Conservation (phyloP, 2,888 invertebrate species). For the Agriopis marginaria region DNA sequence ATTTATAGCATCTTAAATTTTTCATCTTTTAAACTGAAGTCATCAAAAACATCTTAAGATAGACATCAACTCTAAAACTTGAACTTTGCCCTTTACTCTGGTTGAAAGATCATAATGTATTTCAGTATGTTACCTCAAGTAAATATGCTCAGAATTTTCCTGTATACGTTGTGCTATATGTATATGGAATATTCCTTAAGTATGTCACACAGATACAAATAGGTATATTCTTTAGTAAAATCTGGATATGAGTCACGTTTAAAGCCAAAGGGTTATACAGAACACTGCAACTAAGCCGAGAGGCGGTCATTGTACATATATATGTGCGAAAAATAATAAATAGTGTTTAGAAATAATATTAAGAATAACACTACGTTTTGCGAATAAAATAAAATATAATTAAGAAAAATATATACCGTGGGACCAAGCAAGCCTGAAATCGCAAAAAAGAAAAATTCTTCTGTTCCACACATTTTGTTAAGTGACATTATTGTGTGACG, state of each 20-base stretch:
- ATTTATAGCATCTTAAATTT: not conserved
- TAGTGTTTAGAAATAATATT: no score
- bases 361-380: no score
- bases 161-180: conserved; percentile 5
- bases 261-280: not conserved
- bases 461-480: no score
- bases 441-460: no score
- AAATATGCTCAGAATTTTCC: conserved; percentile 18
- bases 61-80: conserved; percentile 13
- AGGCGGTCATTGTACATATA: no score
- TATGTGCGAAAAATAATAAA: no score
- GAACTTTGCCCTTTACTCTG: conserved; percentile 13
- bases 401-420: no score
- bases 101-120: conserved; percentile 9
- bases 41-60: conserved; percentile 15
- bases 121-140: conserved; percentile 5
- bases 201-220: not conserved
- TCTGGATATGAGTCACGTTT: conserved; percentile 34
- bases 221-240: conserved; percentile 6
- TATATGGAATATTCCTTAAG: conserved; percentile 19
- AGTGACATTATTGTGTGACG: no score
- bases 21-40: not conserved
- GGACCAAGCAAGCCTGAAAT: no score
- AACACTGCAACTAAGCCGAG: no score
- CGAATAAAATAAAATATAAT: no score